Evolutionary conservation across 2,113 vertebrate genomes (phyloP), one percentile per base, ranked within the genome.

Genomic region (Erpornis zantholeuca): DNA sequence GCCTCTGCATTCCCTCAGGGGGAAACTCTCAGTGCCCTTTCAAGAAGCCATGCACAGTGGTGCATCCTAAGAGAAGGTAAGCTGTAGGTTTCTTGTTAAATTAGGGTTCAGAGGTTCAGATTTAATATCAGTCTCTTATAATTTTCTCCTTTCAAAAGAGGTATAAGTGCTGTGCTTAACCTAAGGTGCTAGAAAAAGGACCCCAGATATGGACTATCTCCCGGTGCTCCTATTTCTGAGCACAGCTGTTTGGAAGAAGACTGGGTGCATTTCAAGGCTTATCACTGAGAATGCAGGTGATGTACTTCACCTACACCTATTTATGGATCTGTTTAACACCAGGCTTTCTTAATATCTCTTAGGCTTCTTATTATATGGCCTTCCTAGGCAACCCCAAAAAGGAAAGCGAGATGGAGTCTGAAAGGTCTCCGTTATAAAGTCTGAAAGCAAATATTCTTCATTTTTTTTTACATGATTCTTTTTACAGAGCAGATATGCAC

Each of bases 401-500:
- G 0, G 4, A 72, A 76, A 90, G 12, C 0, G 17, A 61, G 28
- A 70, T 73, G 42, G 29, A 80, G 16, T 42, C 59, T 69, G 59
- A 76, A 72, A 68, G 29, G 9, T 73, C 25, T 54, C 8, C 4
- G 1, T 54, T 69, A 70, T 18, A 40, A 75, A 84, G 20, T 77
- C 44, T 64, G 47, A 75, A 90, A 70, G 8, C 4, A 63, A 83
- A 53, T 44, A 35, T 42, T 64, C 24, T 81, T 91, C 8, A 4
- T 16, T 20, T 65, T 81, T 81, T 86, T 85, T 47, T 15, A 23
- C 7, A 33, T 0, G 0, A 0, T 53, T 75, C 12, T 88, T 31
- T 76, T 69, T 38, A 72, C 12, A 82, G 18, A 1, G 11, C 6
- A 72, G 60, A 68, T 54, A 44, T 8, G 3, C 11, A 40, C n/a